Evolutionary conservation across 2,888 invertebrate species (phyloP), one percentile per base, ranked within the genome.

Genomic region (Melikaiella ostensackeni): DNA sequence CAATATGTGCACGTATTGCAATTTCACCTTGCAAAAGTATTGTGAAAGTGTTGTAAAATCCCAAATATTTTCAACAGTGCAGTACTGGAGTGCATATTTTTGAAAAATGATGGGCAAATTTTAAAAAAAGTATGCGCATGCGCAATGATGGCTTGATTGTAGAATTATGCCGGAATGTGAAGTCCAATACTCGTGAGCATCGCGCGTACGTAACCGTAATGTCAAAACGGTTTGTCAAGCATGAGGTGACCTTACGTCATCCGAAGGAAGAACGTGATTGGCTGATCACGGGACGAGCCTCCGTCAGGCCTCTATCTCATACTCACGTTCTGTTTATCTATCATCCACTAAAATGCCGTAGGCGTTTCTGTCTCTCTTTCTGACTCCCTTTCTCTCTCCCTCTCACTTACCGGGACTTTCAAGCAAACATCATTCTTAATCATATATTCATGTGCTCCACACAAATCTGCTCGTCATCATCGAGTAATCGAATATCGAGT

Each of bases 181-280:
- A n/a, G 27, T 46, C n/a, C 19, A 66, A 27, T 70, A 8, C 33
- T 46, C 33, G 21, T 59, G 55, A 59, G 50, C 11, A 70, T 30
- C 21, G 46, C 8, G 35, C 61, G 62, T 74, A 61, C 74, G 46
- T 75, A 59, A 4, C 74, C 57, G 55, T 63, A 21, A 61, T 57
- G 27, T 61, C 21, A 74, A 33, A 77, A 73, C 70, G 46, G 77
- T 78, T n/a, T 79, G 75, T 78, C 78, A 70, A 19, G 70, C 75
- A 85, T 85, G 84, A 86, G 84, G 82, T 84, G 84, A 88, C 77
- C 61, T 70, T 78, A 85, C 88, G 87, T 89, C 88, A 88, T 77
- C 64, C 70, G 76, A 78, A 13, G 73, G 74, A 75, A 78, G 80
- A 66, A 75, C 74, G 70, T 77, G 80, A 89, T 89, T 89, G 89